These are phyloP conservation scores for Epizoanthus scotinus DNA, from an alignment of 92 coral and sea anemone genomes.

Conservation along the genomic window DNA sequence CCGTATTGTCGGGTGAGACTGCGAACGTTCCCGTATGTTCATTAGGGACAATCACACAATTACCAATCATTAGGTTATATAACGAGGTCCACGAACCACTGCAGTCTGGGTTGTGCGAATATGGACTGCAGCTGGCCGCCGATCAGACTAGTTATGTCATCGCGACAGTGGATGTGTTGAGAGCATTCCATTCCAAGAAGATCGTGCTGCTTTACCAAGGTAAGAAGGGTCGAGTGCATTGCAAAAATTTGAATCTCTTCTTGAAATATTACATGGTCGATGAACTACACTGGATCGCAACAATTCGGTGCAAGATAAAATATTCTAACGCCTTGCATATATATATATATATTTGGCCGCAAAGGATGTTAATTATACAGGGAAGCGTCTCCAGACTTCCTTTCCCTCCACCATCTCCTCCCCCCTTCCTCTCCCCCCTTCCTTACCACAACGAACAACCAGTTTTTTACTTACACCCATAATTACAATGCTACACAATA, in stretches of 20 bases:
- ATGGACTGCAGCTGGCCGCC: constrained; percentile 57
- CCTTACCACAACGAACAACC: too few relatives aligned
- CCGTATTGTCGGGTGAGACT: constrained; percentile 46
- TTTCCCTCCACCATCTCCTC: too few relatives aligned
- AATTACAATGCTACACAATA: too few relatives aligned
- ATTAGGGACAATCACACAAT: constrained; percentile 41
- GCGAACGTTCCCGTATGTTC: constrained; percentile 40
- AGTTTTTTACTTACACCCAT: too few relatives aligned
- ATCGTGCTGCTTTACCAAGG: constrained; percentile 58
- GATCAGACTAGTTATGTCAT: constrained; percentile 44
- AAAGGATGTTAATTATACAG: too few relatives aligned
- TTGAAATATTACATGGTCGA: too few relatives aligned
- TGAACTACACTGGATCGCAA: too few relatives aligned
- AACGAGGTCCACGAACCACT: neutral
- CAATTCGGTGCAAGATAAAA: too few relatives aligned
- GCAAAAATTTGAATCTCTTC: neutral
- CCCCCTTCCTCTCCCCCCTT: too few relatives aligned
- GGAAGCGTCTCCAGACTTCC: too few relatives aligned
- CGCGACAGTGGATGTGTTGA: constrained; percentile 56
- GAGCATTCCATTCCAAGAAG: constrained; percentile 48
- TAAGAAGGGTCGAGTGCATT: neutral
- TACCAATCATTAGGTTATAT: constrained; percentile 52
- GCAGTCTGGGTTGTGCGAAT: constrained; percentile 33
- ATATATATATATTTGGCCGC: too few relatives aligned
- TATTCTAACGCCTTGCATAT: too few relatives aligned